phyloP scores from a whole-genome alignment of 2,888 invertebrate genomes.

The Dryocosmus kuriphilus region DNA sequence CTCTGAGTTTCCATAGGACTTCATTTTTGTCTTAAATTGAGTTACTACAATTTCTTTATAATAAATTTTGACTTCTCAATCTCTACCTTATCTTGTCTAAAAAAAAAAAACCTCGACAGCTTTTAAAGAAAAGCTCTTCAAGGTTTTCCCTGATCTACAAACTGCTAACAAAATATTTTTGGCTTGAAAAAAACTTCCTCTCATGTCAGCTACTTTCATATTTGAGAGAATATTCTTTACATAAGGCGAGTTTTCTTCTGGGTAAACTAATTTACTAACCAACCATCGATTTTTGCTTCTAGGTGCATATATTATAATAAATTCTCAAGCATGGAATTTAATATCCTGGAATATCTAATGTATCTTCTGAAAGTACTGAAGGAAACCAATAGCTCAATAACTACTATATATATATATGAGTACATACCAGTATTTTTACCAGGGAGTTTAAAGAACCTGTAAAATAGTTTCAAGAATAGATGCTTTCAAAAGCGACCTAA shows the following conservation, averaged over 20 bases:
- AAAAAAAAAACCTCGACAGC: not conserved
- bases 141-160: not conserved
- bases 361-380: slow-evolving; percentile 2
- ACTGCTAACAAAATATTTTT: not conserved
- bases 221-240: not conserved
- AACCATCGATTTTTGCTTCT: slow-evolving; percentile 18
- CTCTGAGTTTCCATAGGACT: too few species aligned
- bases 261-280: slow-evolving; percentile 15
- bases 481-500: too few species aligned
- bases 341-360: slow-evolving; percentile 12
- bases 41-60: too few species aligned
- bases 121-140: not conserved
- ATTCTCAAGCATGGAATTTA: slow-evolving; percentile 14
- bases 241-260: not conserved
- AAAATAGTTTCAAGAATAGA: not conserved
- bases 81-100: too few species aligned
- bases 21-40: too few species aligned
- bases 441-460: not conserved
- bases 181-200: not conserved
- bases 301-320: not conserved
- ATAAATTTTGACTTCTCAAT: too few species aligned
- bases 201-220: not conserved
- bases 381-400: not conserved
- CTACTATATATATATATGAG: not conserved
- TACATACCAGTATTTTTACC: too few species aligned